Base-by-base conservation (phyloP, 2,113 vertebrate species). In the Antigone vipio region DNA sequence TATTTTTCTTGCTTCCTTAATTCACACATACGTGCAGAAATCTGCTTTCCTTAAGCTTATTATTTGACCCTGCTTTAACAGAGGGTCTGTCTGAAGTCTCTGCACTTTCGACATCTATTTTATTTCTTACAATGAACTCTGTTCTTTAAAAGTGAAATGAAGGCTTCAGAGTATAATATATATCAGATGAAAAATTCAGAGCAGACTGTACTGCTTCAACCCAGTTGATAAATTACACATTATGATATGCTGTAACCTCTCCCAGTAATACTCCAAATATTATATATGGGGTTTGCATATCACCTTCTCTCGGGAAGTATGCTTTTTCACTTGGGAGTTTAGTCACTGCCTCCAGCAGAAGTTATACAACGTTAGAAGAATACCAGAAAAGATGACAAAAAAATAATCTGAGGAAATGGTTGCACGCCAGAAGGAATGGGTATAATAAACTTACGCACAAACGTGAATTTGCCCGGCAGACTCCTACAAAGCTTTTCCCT, bases 181-280 rank as follows among this genome's bases (percentile, higher is more conserved):
- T 50, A 11, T 38, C 27, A 13, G 47, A 96, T 60, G 18, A 95
- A 94, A 85, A 93, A 88, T 44, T 88, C 69, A 79, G 20, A 92
- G 42, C 42, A 73, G n/a, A 34, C 32, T 62, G 16, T 69, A 35
- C 20, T 69, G 62, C 49, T 82, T 89, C 69, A 60, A 58, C 71
- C 22, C 56, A 42, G 44, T 23, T 85, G 58, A 85, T 88, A 85
- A 88, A 96, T 88, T 76, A 40, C 76, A 85, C 49, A 53, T 89
- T 64, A 72, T 40, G 71, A 85, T 87, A 45, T 0, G 0, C 29
- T 85, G 15, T 81, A 89, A 82, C 71, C 30, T 75, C 79, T 95
- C 72, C 82, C 20, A 75, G 42, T 73, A 59, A 42, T 69, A 88
- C 53, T 77, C 63, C 59, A 92, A 53, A 56, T 67, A 83, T 42